Evolutionary conservation across 2,888 invertebrate species (phyloP).

Genomic region (Polyommatus icarus): DNA sequence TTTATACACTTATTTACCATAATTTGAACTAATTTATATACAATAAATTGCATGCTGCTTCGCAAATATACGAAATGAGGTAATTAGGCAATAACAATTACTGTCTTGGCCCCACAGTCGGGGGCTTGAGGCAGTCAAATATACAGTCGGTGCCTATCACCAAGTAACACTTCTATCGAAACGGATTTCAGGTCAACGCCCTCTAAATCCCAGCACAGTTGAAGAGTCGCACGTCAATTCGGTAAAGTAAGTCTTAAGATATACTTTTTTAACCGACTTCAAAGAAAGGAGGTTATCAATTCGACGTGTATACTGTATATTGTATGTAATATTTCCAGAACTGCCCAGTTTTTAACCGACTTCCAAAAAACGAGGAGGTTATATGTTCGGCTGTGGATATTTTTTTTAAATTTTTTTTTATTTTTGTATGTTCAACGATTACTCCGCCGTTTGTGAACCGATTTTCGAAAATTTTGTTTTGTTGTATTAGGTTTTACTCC

Average conservation of each 20-base stretch:
- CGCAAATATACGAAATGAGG: slow-evolving; percentile 14
- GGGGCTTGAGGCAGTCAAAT: slow-evolving; percentile 20
- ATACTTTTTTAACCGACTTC: neutral
- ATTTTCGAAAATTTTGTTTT: too few species aligned
- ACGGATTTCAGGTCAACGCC: neutral
- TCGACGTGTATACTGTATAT: too few species aligned
- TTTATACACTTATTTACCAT: neutral
- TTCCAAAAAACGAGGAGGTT: too few species aligned
- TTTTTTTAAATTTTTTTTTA: too few species aligned
- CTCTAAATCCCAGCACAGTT: neutral
- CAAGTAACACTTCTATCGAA: slow-evolving; percentile 9
- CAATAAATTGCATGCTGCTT: neutral
- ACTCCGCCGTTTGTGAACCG: too few species aligned
- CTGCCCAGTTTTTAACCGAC: too few species aligned
- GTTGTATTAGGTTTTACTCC: too few species aligned
- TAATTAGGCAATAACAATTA: slow-evolving; percentile 28
- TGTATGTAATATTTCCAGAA: too few species aligned
- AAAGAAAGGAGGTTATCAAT: too few species aligned
- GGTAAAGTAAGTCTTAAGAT: neutral
- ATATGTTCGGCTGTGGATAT: too few species aligned
- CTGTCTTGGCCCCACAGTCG: slow-evolving; percentile 19
- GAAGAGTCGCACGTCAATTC: neutral
- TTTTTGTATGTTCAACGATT: too few species aligned
- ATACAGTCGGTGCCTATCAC: slow-evolving; percentile 7
- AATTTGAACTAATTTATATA: neutral